Conservation (phyloP, 1,140 invertebrate species). For the Lutraria rhynchaena region DNA sequence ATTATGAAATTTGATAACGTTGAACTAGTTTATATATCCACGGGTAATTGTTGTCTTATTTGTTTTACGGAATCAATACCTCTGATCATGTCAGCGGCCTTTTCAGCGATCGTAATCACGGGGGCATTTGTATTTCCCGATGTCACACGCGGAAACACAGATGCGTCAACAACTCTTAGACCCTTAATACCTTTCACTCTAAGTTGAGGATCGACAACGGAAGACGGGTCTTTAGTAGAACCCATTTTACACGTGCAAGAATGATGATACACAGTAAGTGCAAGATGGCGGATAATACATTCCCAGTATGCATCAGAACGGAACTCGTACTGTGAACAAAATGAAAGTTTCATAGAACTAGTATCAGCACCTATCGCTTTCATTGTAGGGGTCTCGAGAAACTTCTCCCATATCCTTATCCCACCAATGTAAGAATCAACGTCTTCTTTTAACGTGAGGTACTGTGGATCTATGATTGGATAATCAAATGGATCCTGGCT, state of each 20-base stretch:
- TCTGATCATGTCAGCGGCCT: slow-evolving; percentile 89
- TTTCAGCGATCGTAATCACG: slow-evolving; percentile 93
- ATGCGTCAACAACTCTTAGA: slow-evolving; percentile 71
- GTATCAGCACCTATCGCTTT: slow-evolving; percentile 58
- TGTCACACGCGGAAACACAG: slow-evolving; percentile 68
- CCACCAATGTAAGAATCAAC: slow-evolving; percentile 66
- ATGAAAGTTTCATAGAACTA: slow-evolving; percentile 29
- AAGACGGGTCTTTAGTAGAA: slow-evolving; percentile 90
- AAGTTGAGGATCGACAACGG: slow-evolving; percentile 92
- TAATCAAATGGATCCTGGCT: slow-evolving; percentile 88
- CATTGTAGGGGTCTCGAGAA: slow-evolving; percentile 52
- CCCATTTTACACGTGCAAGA: slow-evolving; percentile 97
- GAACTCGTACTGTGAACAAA: slow-evolving; percentile 55
- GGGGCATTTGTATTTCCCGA: slow-evolving; percentile 91
- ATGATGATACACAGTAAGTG: slow-evolving; percentile 91
- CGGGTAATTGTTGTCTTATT: slow-evolving; percentile 14
- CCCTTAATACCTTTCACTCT: slow-evolving; percentile 69
- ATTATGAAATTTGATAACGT: no score
- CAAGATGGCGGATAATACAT: slow-evolving; percentile 75
- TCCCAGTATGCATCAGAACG: slow-evolving; percentile 76
- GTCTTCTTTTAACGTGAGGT: slow-evolving; percentile 64
- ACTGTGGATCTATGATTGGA: slow-evolving; percentile 91
- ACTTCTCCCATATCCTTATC: slow-evolving; percentile 57
- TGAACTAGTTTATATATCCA: slow-evolving; percentile 1
- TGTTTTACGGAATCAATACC: slow-evolving; percentile 17